Base-by-base conservation (phyloP, 1,140 invertebrate species). In the Saccostrea glomerata region DNA sequence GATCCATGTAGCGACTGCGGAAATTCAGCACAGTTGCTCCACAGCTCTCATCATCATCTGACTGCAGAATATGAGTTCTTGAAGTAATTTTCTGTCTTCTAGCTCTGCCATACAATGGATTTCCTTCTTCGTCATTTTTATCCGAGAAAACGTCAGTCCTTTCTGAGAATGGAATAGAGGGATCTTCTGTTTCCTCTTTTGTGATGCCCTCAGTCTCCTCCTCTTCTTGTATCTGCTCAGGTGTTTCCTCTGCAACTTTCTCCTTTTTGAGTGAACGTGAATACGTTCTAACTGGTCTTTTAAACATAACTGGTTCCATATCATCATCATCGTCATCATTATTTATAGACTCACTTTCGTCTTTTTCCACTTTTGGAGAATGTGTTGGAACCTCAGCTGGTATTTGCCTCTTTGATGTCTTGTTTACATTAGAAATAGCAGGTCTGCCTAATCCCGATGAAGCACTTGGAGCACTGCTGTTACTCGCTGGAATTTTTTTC, bases 1-100 rank as follows among this genome's bases (percentile, higher is more conserved):
- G 89, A 73, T 90, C 89, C 89, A 90, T 90, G 63, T 86, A 90
- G 55, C 87, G 89, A 55, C 89, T 90, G 60, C 89, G 84, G 63
- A 90, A 90, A 66, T 90, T 90, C 47, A 90, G 30, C 25, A 90
- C 89, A 36, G 89, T 90, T 60, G 87, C 47, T 7, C 85, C 85
- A 54, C 85, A 85, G 54, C 82, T 77, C 17, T 90, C 89, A 84
- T 87, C 86, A 40, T 90, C 89, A 40, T 82, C 73, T 56, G 88
- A 89, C 47, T 90, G 89, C 55, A 90, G 30, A 56, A 90, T 60
- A 88, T 90, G 89, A n/a, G 89, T 88, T 86, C 87, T 90, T 84
- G 84, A 56, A 4, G 89, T 84, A 9, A 77, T 86, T 23, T 56
- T 86, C 11, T 73, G 30, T 77, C 40, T 20, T 25, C 11, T 40